Conservation (phyloP, 2,113 vertebrate genomes). For the Scatophagus argus region DNA sequence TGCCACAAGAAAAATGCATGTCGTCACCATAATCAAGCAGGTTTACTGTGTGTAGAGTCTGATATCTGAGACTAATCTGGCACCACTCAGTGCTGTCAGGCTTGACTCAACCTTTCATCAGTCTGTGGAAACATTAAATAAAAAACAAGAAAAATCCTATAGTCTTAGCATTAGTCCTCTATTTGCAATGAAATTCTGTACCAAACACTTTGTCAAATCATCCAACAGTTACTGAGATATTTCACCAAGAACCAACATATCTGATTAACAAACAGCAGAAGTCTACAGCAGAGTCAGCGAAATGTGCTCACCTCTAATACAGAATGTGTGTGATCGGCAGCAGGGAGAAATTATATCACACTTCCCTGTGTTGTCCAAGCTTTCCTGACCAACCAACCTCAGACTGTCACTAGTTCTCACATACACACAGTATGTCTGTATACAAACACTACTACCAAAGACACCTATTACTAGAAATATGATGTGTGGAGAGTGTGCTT, state of each 20-base stretch:
- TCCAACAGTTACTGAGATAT: too few relatives aligned
- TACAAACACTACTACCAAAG: not conserved
- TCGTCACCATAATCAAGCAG: not conserved
- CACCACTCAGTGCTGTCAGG: not conserved
- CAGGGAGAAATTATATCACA: slow-evolving; percentile 14
- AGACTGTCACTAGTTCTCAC: not conserved
- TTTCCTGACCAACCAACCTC: not conserved
- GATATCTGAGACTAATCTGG: not conserved
- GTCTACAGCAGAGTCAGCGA: not conserved
- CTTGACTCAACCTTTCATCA: not conserved
- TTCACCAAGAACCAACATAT: not conserved
- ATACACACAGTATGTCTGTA: not conserved
- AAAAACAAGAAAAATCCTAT: not conserved
- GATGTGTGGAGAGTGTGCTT: not conserved
- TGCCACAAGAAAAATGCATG: not conserved
- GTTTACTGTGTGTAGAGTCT: not conserved
- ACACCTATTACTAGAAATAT: not conserved
- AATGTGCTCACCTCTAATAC: not conserved
- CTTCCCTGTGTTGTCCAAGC: slow-evolving; percentile 2
- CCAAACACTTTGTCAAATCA: not conserved
- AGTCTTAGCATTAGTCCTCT: not conserved
- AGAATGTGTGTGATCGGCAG: slow-evolving; percentile 15
- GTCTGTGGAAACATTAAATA: not conserved
- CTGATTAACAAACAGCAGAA: not conserved
- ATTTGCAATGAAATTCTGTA: not conserved